Evolutionary conservation across 2,888 invertebrate species (phyloP), one percentile per base, ranked within the genome.

Genomic region (Spicauda simplicius): DNA sequence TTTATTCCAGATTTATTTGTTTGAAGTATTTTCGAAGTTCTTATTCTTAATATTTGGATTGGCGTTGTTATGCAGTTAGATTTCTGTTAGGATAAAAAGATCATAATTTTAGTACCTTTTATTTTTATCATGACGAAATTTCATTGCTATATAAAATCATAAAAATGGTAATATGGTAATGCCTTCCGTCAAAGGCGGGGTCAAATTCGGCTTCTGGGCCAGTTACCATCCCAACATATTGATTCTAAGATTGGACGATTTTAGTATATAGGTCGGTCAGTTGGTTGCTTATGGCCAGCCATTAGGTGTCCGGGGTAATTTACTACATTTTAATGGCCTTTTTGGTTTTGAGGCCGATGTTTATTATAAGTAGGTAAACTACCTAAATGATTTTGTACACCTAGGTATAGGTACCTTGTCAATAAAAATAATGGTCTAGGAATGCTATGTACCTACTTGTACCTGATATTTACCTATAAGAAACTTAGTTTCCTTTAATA

Each of bases 161-260:
- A 48, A 48, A 48, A 48, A 25, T 25, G 25, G 25, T 5, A 4
- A 25, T 25, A n/a, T 48, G 48, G 16, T n/a, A 48, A 48, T 48
- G 48, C 16, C 16, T 48, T 48, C 48, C 48, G 48, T 8, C n/a
- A n/a, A n/a, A n/a, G n/a, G n/a, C 5, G 16, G 48, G 16, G 14
- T 54, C 52, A 56, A 70, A 69, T 48, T 73, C 77, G 78, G 77
- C 74, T 74, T 80, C 74, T 81, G 70, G 82, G 76, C 70, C 82
- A 73, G 71, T 71, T 71, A 70, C 64, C 70, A 74, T 75, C 76
- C 77, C 71, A 74, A 76, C 73, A 73, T 83, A 83, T 83, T 85
- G 69, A 72, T 72, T 73, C 73, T 69, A 77, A 76, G 82, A 77
- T 77, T 74, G 76, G 73, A 74, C 75, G 70, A 72, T 69, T 73